Percentiles rank a stretch among this genome's conserved stretches.
Evolutionary conservation across 1,140 invertebrate genomes (phyloP).

Genomic region (Eurytemora carolleeae): DNA sequence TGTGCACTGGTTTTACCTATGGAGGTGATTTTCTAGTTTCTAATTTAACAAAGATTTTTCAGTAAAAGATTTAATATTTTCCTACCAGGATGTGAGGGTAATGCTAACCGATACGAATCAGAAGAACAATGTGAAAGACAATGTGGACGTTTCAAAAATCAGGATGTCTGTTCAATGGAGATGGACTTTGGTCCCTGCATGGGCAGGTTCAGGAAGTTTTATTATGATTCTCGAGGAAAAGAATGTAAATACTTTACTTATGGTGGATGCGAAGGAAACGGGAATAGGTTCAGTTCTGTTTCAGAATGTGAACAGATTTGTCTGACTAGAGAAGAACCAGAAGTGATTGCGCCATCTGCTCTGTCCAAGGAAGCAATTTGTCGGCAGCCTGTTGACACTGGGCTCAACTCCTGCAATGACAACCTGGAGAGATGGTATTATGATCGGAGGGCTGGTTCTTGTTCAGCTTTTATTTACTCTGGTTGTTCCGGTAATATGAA

Average conservation of each 20-base stretch:
- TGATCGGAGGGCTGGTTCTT: neutral
- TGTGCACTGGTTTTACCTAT: slow-evolving; percentile 26
- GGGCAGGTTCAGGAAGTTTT: slow-evolving; percentile 45
- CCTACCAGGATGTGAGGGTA: slow-evolving; percentile 56
- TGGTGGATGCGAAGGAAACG: slow-evolving; percentile 47
- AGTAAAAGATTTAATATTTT: neutral
- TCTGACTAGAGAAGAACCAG: slow-evolving; percentile 53
- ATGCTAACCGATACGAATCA: slow-evolving; percentile 52
- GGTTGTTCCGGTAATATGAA: slow-evolving; percentile 14
- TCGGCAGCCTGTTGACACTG: slow-evolving; percentile 48
- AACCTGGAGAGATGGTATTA: slow-evolving; percentile 38
- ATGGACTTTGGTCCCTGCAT: slow-evolving; percentile 39
- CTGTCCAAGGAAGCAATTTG: slow-evolving; percentile 33
- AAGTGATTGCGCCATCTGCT: slow-evolving; percentile 28
- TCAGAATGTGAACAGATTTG: slow-evolving; percentile 64
- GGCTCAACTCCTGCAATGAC: slow-evolving; percentile 49
- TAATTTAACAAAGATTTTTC: slow-evolving; percentile 10
- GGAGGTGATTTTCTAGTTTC: slow-evolving; percentile 15
- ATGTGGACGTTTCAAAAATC: slow-evolving; percentile 45
- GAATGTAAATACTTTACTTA: slow-evolving; percentile 55
- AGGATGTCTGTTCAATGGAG: slow-evolving; percentile 39
- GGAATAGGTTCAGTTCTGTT: slow-evolving; percentile 58
- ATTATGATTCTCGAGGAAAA: slow-evolving; percentile 48
- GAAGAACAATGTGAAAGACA: slow-evolving; percentile 50
- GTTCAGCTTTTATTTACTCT: slow-evolving; percentile 8